These are phyloP conservation scores for Diplazon laetatorius DNA, from an alignment of 2,888 invertebrate genomes.

Conservation along the genomic window DNA sequence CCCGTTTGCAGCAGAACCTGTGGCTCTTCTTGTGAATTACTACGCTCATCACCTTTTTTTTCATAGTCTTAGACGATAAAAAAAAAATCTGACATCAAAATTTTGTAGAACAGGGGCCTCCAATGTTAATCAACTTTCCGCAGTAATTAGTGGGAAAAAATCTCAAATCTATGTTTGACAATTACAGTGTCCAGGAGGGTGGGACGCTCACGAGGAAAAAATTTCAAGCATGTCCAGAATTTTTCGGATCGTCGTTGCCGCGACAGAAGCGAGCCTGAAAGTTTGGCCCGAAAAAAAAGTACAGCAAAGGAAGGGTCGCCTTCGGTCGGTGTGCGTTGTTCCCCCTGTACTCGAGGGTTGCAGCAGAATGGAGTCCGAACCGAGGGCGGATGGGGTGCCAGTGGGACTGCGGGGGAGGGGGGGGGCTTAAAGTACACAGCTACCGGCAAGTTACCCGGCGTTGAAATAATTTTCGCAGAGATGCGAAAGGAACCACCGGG, in stretches of 20 bases:
- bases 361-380: background rate
- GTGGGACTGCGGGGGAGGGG: background rate
- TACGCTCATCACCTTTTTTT: no score
- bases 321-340: background rate
- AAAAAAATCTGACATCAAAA: no score
- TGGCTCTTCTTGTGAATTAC: no score
- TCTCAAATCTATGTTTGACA: no score
- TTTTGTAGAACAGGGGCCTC: no score
- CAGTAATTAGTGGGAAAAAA: no score
- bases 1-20: no score
- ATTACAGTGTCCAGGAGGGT: background rate
- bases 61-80: no score
- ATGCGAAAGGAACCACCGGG: slow-evolving; percentile 67
- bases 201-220: slow-evolving; percentile 8
- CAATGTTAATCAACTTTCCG: no score
- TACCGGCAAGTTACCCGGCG: background rate
- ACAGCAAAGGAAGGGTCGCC: slow-evolving; percentile 27
- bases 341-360: background rate
- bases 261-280: slow-evolving; percentile 43
- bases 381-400: no score
- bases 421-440: background rate
- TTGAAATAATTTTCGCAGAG: slow-evolving; percentile 71
- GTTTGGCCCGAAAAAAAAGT: slow-evolving; percentile 31
- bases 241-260: slow-evolving; percentile 20
- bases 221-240: slow-evolving; percentile 13